A percentile compares a stretch with the other conserved stretches of the same genome.
phyloP scores from a whole-genome alignment of 2,797 vertebrate species.

The Halcyon badia region DNA sequence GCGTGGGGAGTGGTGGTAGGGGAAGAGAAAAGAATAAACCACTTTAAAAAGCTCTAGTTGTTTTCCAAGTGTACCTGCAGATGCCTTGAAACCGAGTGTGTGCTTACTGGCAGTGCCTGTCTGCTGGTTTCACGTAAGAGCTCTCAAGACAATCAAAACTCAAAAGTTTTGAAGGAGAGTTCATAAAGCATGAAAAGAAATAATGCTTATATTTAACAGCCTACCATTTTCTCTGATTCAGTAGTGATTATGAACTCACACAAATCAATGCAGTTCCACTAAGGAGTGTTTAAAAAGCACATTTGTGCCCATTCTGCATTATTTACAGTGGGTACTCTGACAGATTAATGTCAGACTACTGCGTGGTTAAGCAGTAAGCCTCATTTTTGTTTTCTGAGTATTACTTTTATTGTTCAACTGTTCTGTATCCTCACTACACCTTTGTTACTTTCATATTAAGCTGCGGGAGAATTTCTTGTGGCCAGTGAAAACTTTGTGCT shows the following conservation, averaged over 20 bases:
- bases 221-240: background rate
- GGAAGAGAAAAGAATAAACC: too few relatives aligned
- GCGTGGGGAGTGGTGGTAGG: too few relatives aligned
- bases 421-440: background rate
- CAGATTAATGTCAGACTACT: background rate
- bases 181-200: background rate
- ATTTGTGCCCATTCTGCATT: background rate
- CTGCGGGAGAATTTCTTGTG: background rate
- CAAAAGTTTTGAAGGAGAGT: background rate
- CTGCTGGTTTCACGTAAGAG: background rate
- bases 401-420: background rate
- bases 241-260: background rate
- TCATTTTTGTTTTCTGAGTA: background rate
- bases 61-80: background rate
- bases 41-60: accelerated
- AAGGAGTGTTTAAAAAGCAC: background rate
- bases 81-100: background rate
- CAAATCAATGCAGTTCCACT: background rate
- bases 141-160: background rate
- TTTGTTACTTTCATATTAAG: background rate
- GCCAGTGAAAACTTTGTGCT: background rate
- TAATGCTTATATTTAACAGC: background rate
- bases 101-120: background rate
- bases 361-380: accelerated
- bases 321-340: background rate